Evolutionary conservation across 2,797 vertebrate genomes (phyloP), one percentile per base, ranked within the genome.

Genomic region (Carcharodon carcharias): DNA sequence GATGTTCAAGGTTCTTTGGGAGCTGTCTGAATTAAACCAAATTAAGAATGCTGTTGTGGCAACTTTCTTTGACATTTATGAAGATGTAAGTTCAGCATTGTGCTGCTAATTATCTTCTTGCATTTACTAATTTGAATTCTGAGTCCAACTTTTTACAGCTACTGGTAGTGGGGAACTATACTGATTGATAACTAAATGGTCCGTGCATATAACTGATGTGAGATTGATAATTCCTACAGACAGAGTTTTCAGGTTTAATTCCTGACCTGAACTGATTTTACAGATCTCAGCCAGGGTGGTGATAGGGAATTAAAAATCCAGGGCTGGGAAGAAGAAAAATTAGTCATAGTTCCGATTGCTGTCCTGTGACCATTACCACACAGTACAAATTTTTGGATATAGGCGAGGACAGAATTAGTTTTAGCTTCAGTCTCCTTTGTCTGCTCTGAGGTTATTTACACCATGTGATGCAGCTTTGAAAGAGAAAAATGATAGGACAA

Each of bases 51-150:
- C 99, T 0, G 95, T 97, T 96, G 97, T 98, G 94, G 98, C 99
- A 16, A 98, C 99, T 23, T 99, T 99, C 98, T 99, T 99, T 97
- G 99, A 99, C 98, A 99, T 99, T 97, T 99, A 99, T 1, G 99
- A 99, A 97, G 99, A 99, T 3, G 99, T 99, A 97, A 99, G 99
- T 99, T 96, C 96, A 96, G 26, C 73, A 50, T 67, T 12, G n/a
- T 71, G 35, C 21, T 88, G 96, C 97, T 97, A 95, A 96, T 96
- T 96, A 40, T 96, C 50, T 11, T 96, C 45, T 77, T 93, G 56
- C 63, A 85, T 93, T 2, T 96, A 67, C 96, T 54, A 71, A 56
- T 95, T 96, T 96, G 91, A 96, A 73, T 1, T 87, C 85, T 61
- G 54, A 2, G 8, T 28, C n/a, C 61, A 94, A 40, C 61, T 23